A percentile compares a stretch with the other conserved stretches of the same genome.
These are phyloP conservation scores for Chiloscyllium plagiosum DNA, from an alignment of 2,113 vertebrate genomes.

Conservation along the genomic window DNA sequence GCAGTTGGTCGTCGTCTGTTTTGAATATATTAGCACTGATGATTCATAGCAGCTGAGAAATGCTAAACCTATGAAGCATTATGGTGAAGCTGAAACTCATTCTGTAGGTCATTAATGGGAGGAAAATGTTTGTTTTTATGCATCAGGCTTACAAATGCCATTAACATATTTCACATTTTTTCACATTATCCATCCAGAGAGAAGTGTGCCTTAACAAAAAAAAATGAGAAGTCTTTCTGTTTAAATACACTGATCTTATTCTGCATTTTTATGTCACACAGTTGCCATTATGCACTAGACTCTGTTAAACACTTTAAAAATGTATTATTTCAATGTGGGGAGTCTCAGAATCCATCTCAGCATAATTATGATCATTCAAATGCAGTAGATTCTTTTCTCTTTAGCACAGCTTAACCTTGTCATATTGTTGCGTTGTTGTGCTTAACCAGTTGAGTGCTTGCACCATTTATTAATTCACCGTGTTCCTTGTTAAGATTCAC, in stretches of 20 bases:
- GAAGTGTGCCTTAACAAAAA: slow-evolving; percentile 63
- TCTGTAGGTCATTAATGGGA: slow-evolving; percentile 76
- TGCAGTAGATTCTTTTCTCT: slow-evolving; percentile 61
- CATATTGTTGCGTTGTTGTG: background rate
- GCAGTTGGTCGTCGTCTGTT: slow-evolving; percentile 98
- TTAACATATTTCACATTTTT: slow-evolving; percentile 82
- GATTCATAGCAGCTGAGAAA: slow-evolving; percentile 82
- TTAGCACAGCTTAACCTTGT: slow-evolving; percentile 34
- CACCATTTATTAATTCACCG: background rate
- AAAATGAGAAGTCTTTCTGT: slow-evolving; percentile 59
- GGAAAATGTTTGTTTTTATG: slow-evolving; percentile 83
- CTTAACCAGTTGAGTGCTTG: slow-evolving; percentile 15
- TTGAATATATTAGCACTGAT: slow-evolving; percentile 98
- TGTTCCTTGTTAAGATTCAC: background rate
- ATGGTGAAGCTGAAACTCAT: slow-evolving; percentile 85
- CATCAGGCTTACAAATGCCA: slow-evolving; percentile 90
- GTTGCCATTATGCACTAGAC: slow-evolving; percentile 82
- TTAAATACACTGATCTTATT: slow-evolving; percentile 84
- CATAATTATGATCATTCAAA: slow-evolving; percentile 88
- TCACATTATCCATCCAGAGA: slow-evolving; percentile 76
- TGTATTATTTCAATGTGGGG: slow-evolving; percentile 75
- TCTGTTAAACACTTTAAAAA: slow-evolving; percentile 79
- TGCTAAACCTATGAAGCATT: slow-evolving; percentile 85
- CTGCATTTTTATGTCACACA: slow-evolving; percentile 83
- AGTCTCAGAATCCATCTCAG: slow-evolving; percentile 88